Base-by-base conservation (phyloP, 1,140 invertebrate genomes). In the Drosophila orosa region DNA sequence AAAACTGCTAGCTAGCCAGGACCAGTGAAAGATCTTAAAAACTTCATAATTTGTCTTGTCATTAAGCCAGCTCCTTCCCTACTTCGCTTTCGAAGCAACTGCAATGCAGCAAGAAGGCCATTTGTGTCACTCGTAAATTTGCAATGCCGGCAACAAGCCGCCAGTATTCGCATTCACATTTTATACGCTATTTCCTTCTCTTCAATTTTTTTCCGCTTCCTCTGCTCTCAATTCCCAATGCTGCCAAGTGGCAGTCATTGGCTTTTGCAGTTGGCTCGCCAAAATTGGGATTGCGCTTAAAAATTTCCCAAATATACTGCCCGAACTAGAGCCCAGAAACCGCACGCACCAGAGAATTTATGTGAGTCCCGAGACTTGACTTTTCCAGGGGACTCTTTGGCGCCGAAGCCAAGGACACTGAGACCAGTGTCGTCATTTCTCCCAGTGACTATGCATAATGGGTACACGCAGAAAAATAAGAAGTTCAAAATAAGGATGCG, bases 71-170 rank as follows among this genome's bases (percentile, higher is more conserved):
- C 44, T 42, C 10, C 45, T 39, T 37, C 7, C 29, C 42, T 33
- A 58, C 54, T 58, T 42, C 25, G 31, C 54, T 44, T 68, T 40
- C 40, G 48, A 60, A 57, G 54, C 52, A 45, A 78, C 75, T 74
- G 74, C 66, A 73, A 74, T 85, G 83, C 82, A 67, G 68, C 63
- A 50, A 35, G 61, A 65, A 67, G 79, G 74, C 62, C 85, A 82
- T 86, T 85, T 78, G 78, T 85, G 82, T 85, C 82, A 81, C 82
- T 85, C 82, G 78, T 86, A 86, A 86, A 87, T 86, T 86, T 71
- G 57, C 57, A 71, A 82, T 82, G 82, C 78, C 82, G 82, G 78
- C 82, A 86, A 74, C 81, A 72, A 85, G 81, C 81, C 81, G 81
- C 81, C 78, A 80, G 65, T 37, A 31, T 25, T 78, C 74, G 74